Percentiles rank a stretch among this genome's conserved stretches.
phyloP scores from a whole-genome alignment of 2,113 vertebrate species.

The Perca flavescens region DNA sequence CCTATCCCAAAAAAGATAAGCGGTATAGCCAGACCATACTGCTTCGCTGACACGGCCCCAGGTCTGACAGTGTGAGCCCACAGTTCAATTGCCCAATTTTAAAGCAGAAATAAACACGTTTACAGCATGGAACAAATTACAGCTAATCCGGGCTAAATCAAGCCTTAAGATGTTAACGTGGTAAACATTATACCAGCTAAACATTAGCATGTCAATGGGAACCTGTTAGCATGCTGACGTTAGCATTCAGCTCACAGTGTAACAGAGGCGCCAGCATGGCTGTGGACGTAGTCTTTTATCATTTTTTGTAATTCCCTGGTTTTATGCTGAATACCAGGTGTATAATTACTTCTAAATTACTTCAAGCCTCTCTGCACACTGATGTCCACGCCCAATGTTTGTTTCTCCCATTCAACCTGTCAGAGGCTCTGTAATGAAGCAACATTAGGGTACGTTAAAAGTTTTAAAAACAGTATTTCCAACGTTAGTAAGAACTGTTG shows the following conservation, averaged over 20 bases:
- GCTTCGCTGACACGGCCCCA: too few relatives aligned
- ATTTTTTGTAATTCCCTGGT: neutral
- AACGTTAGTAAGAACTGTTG: neutral
- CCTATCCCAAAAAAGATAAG: too few relatives aligned
- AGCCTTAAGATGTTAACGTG: too few relatives aligned
- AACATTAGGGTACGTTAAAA: neutral
- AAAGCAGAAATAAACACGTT: too few relatives aligned
- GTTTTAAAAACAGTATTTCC: neutral
- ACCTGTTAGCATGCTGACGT: neutral
- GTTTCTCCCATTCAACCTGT: too few relatives aligned
- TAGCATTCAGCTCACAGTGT: neutral
- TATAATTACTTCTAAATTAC: neutral
- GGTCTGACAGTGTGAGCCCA: too few relatives aligned
- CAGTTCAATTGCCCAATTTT: too few relatives aligned
- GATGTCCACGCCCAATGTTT: neutral
- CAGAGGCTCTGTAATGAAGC: neutral
- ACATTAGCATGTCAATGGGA: too few relatives aligned
- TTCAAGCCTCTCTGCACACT: neutral
- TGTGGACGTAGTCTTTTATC: neutral
- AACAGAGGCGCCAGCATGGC: neutral
- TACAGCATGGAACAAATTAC: too few relatives aligned
- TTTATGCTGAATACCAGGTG: conserved; percentile 1
- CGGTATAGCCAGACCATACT: too few relatives aligned
- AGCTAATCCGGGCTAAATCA: too few relatives aligned
- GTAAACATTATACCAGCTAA: too few relatives aligned